Evolutionary conservation across 2,113 vertebrate species (phyloP), one percentile per base, ranked within the genome.

Genomic region (Nerophis lumbriciformis): DNA sequence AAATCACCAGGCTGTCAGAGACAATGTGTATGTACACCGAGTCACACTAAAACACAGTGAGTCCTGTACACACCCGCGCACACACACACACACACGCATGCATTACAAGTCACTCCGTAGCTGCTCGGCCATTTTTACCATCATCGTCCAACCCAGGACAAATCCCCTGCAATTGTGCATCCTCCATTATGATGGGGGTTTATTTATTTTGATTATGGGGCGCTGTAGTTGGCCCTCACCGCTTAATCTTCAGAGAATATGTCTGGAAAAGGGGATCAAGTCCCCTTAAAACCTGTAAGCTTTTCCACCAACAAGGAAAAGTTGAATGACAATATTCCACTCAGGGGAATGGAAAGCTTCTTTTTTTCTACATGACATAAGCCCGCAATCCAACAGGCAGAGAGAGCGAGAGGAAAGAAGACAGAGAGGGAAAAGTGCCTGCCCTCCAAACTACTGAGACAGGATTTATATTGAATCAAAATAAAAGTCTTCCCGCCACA

Each of bases 191-290:
- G 80, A 85, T 72, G 69, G 74, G 59, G 75, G 78, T 73, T 28
- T 88, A 89, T 86, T 90, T 90, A 90, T 89, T 90, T 85, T 90
- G 86, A 89, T 88, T 90, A 90, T 81, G 83, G 83, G 79, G 80
- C 77, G 79, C 87, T 88, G 87, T 88, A 78, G 85, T 83, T 72
- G 71, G 75, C 79, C 82, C 82, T 85, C 78, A 44, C 72, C 73
- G 82, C 85, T 77, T 90, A 91, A 90, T 90, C 88, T 84, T 67
- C 75, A 65, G 82, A 87, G 86, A 90, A 89, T 85, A 84, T 84
- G 88, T 89, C 88, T 91, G 87, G 88, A 86, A 90, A 91, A 90
- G 79, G 86, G 88, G 85, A 88, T 89, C 83, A 87, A 88, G 84
- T 88, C 84, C 80, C 81, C 85, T 81, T 86, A 84, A 83, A 89